Conservation (phyloP, 2,888 invertebrate genomes). For the Aphodius sticticus region DNA sequence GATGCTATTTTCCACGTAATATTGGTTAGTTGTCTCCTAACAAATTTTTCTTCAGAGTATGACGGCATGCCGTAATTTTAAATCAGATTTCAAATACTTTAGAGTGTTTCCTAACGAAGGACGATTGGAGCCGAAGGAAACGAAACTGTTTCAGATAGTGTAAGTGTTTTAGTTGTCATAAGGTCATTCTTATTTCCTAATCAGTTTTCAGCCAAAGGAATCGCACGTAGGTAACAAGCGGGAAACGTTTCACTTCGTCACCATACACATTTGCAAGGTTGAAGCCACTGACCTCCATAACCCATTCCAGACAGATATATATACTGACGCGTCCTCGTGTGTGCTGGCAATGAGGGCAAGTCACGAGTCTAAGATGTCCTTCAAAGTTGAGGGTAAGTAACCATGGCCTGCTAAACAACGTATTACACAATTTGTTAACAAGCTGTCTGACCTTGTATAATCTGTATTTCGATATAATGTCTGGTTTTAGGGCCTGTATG, state of each 20-base stretch:
- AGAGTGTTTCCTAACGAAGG: slow-evolving; percentile 22
- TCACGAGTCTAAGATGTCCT: neutral
- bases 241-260: slow-evolving; percentile 5
- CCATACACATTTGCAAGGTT: slow-evolving; percentile 12
- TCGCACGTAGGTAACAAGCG: neutral
- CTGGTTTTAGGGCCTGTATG: neutral
- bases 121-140: slow-evolving; percentile 26
- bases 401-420: no score
- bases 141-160: slow-evolving; percentile 27
- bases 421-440: no score
- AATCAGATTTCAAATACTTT: slow-evolving; percentile 14
- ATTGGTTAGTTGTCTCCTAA: no score
- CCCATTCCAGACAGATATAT: no score
- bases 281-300: neutral
- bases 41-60: slow-evolving; percentile 5
- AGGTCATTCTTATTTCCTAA: neutral
- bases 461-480: neutral
- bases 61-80: neutral
- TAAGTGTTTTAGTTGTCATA: slow-evolving; percentile 11
- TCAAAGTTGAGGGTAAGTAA: neutral
- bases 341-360: no score
- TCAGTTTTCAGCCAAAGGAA: slow-evolving; percentile 11
- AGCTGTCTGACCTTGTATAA: neutral
- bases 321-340: no score
- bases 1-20: neutral